phyloP scores from a whole-genome alignment of 2,888 invertebrate species.

The Thecocarcelia acutangulata region DNA sequence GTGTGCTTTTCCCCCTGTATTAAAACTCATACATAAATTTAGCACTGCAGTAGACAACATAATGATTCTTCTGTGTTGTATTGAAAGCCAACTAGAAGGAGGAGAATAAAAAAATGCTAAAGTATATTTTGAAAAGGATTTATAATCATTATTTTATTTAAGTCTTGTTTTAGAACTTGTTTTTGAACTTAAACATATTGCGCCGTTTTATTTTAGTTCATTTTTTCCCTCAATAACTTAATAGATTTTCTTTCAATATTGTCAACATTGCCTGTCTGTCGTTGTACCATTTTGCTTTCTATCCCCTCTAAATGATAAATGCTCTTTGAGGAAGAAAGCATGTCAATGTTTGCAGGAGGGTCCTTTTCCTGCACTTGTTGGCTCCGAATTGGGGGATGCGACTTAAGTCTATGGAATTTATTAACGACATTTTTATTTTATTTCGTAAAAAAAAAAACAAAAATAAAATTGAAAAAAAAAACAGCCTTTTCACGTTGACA shows the following conservation, averaged over 20 bases:
- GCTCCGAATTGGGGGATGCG: not conserved
- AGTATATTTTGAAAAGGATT: not conserved
- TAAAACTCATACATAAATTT: slow-evolving; percentile 50
- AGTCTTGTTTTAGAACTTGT: not conserved
- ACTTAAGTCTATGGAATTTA: slow-evolving; percentile 13
- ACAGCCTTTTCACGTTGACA: slow-evolving; percentile 43
- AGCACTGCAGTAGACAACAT: slow-evolving; percentile 45
- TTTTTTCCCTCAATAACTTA: slow-evolving; percentile 24
- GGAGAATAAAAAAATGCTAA: not conserved
- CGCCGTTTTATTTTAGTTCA: not conserved
- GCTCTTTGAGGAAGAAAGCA: slow-evolving; percentile 6
- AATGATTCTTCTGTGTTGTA: slow-evolving; percentile 33
- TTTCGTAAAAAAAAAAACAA: no score
- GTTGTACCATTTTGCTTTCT: not conserved
- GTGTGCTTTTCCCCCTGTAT: not conserved
- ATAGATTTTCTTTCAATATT: slow-evolving; percentile 40
- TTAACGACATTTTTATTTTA: slow-evolving; percentile 47
- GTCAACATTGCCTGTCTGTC: slow-evolving; percentile 6
- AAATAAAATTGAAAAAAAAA: slow-evolving; percentile 33
- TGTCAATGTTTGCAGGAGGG: slow-evolving; percentile 40
- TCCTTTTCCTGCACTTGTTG: slow-evolving; percentile 8
- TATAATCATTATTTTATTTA: not conserved
- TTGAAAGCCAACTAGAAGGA: slow-evolving; percentile 10
- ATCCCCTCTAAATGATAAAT: slow-evolving; percentile 25
- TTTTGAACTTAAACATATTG: not conserved